These are phyloP conservation scores for Agriopis leucophaearia DNA, from an alignment of 2,888 invertebrate species.

Conservation along the genomic window DNA sequence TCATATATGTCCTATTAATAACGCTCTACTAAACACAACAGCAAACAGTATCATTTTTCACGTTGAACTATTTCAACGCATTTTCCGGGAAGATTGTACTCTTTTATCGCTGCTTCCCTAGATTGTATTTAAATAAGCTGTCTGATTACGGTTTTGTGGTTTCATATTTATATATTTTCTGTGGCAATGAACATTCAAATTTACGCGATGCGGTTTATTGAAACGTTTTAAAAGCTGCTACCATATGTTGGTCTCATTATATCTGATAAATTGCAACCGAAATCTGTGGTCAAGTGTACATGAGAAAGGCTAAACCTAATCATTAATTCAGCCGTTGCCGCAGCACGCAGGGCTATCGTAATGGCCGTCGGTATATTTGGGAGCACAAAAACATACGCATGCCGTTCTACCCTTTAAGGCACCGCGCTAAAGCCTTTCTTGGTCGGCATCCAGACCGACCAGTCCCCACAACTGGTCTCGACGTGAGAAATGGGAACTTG, in stretches of 20 bases:
- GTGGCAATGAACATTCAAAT: conserved; percentile 12
- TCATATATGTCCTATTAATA: conserved; percentile 7
- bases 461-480: conserved; percentile 72
- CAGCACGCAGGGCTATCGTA: conserved; percentile 59
- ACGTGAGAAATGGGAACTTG: conserved; percentile 79
- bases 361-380: conserved; percentile 64
- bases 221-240: conserved; percentile 35
- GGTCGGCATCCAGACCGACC: conserved; percentile 76
- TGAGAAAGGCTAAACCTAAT: conserved; percentile 53
- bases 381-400: conserved; percentile 68
- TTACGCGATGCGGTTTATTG: conserved; percentile 9
- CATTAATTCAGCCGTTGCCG: conserved; percentile 54
- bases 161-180: conserved; percentile 18
- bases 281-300: conserved; percentile 46
- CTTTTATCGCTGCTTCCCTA: conserved; percentile 31
- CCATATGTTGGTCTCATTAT: conserved; percentile 33
- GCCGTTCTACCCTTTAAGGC: conserved; percentile 76
- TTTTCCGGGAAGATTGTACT: conserved; percentile 39
- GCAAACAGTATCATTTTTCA: conserved; percentile 32
- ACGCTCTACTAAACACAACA: conserved; percentile 27
- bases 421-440: conserved; percentile 77
- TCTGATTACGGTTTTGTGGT: conserved; percentile 36
- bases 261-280: conserved; percentile 41
- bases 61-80: conserved; percentile 30
- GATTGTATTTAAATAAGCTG: conserved; percentile 45